These are phyloP conservation scores for Polyommatus iphigenia DNA, from an alignment of 2,888 invertebrate species.

Conservation along the genomic window DNA sequence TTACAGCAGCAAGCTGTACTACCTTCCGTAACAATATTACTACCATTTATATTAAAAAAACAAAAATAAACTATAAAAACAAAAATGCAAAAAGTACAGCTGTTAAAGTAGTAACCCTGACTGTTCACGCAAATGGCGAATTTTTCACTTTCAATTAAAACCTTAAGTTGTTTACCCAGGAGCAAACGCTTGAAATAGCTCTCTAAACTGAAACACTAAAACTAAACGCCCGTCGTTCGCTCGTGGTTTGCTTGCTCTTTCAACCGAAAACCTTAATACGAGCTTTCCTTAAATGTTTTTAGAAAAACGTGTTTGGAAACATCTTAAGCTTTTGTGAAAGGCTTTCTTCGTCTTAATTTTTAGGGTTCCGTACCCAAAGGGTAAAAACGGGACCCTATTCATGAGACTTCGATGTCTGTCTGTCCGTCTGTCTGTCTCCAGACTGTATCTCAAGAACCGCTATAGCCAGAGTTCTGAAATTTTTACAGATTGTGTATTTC, in stretches of 20 bases:
- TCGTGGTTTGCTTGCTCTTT: slow-evolving; percentile 30
- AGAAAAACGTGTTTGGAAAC: background rate
- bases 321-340: background rate
- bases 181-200: slow-evolving; percentile 8
- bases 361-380: too few species aligned
- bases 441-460: too few species aligned
- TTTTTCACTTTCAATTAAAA: slow-evolving; percentile 18
- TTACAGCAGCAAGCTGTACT: too few species aligned
- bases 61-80: too few species aligned
- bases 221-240: slow-evolving; percentile 28
- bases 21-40: too few species aligned
- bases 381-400: too few species aligned
- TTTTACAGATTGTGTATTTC: too few species aligned
- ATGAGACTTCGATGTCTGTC: too few species aligned
- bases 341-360: too few species aligned
- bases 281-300: slow-evolving; percentile 2
- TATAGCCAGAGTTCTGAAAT: too few species aligned
- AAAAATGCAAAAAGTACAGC: background rate
- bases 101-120: background rate
- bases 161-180: background rate
- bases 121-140: background rate
- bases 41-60: too few species aligned
- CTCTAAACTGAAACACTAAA: slow-evolving; percentile 30
- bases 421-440: too few species aligned
- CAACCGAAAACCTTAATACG: slow-evolving; percentile 15